phyloP scores from a whole-genome alignment of 2,113 vertebrate genomes.

The Oreotrochilus melanogaster region DNA sequence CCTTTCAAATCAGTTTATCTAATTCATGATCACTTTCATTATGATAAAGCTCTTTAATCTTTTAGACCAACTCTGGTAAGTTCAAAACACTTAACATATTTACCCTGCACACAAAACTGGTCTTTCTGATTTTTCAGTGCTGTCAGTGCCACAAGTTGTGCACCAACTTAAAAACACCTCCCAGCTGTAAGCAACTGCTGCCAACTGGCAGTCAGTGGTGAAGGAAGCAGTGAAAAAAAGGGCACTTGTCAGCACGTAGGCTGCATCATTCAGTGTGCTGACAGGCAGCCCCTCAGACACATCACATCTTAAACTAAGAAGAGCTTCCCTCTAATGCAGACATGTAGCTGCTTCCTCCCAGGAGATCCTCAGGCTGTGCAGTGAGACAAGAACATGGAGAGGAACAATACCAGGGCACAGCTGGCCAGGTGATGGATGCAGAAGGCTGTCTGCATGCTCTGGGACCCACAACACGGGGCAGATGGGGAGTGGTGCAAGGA shows the following conservation, averaged over 20 bases:
- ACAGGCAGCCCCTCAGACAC: not conserved
- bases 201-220: not conserved
- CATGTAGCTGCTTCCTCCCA: not conserved
- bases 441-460: not conserved
- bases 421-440: rapidly evolving
- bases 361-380: not conserved
- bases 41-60: not conserved
- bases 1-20: not conserved
- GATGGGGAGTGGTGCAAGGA: not conserved
- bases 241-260: not conserved
- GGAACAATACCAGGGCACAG: not conserved
- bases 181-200: not conserved
- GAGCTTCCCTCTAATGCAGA: not conserved
- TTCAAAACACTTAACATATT: not conserved
- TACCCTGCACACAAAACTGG: not conserved
- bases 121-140: not conserved
- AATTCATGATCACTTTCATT: not conserved
- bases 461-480: not conserved
- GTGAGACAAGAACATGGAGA: not conserved
- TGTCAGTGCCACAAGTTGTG: rapidly evolving
- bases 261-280: not conserved
- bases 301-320: not conserved
- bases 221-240: not conserved
- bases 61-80: not conserved
- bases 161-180: not conserved